Evolutionary conservation across 2,113 vertebrate genomes (phyloP).

Genomic region (Callipepla californica): DNA sequence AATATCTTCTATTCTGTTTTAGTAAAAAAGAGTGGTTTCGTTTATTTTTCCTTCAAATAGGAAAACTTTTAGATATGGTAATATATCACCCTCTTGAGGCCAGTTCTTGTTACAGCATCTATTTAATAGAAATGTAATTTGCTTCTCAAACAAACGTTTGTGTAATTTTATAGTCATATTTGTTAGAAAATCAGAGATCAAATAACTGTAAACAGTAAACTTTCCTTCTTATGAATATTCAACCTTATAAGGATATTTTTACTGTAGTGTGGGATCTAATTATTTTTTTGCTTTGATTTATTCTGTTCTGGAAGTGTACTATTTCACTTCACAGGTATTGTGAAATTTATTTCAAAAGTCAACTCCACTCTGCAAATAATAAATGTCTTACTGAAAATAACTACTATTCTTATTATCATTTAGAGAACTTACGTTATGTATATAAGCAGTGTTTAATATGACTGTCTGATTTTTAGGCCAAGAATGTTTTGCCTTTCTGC

Average conservation of each 20-base stretch:
- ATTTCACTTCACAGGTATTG: not conserved
- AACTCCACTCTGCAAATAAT: not conserved
- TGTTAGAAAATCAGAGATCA: not conserved
- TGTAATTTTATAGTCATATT: not conserved
- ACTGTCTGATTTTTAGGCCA: not conserved
- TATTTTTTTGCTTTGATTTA: not conserved
- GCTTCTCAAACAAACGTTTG: not conserved
- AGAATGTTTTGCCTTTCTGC: not conserved
- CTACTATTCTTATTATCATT: not conserved
- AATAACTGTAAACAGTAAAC: not conserved
- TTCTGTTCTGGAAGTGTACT: not conserved
- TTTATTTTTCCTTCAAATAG: not conserved
- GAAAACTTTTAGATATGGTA: not conserved
- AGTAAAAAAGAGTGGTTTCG: not conserved
- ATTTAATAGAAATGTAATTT: not conserved
- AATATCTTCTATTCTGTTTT: not conserved
- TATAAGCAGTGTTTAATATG: not conserved
- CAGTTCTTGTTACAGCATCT: not conserved
- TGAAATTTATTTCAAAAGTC: not conserved
- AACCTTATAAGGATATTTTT: not conserved
- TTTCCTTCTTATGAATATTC: not conserved
- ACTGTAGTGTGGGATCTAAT: not conserved
- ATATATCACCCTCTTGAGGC: conserved; percentile 74
- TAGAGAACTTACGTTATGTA: not conserved
- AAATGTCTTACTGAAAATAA: not conserved